phyloP scores from a whole-genome alignment of 1,140 invertebrate genomes.

The Heterodera schachtii region DNA sequence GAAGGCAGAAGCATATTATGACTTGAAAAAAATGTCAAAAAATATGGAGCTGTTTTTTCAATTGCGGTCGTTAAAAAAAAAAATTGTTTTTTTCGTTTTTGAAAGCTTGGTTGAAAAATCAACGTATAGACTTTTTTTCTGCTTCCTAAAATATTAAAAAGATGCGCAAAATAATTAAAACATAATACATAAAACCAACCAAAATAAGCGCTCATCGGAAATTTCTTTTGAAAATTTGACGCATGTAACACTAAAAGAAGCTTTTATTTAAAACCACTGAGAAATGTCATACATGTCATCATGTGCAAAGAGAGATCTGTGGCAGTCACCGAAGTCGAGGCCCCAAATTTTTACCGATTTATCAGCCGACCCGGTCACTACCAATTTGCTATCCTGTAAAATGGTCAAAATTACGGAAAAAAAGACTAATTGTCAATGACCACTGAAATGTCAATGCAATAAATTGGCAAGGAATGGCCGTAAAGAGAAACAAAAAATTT shows the following conservation, averaged over 20 bases:
- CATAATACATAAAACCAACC: conserved; percentile 68
- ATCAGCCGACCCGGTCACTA: conserved; percentile 91
- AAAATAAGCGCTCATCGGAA: conserved; percentile 84
- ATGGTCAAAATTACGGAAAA: neutral
- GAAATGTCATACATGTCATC: conserved; percentile 74
- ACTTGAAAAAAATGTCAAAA: too few relatives aligned
- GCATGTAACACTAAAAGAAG: conserved; percentile 76
- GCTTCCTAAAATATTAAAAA: too few relatives aligned
- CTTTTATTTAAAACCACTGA: neutral
- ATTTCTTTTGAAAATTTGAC: conserved; percentile 70
- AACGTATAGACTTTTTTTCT: too few relatives aligned
- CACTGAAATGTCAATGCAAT: conserved; percentile 81
- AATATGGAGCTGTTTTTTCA: too few relatives aligned
- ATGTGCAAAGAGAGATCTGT: conserved; percentile 77
- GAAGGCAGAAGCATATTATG: too few relatives aligned
- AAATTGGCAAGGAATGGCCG: conserved; percentile 91
- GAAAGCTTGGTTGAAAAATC: too few relatives aligned
- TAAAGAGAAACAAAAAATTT: conserved; percentile 95
- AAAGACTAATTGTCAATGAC: conserved; percentile 18
- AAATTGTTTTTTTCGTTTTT: too few relatives aligned
- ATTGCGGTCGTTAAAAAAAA: too few relatives aligned
- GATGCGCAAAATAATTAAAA: neutral
- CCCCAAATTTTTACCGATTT: conserved; percentile 97
- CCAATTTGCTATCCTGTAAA: conserved; percentile 79
- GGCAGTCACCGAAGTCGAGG: conserved; percentile 94